These are phyloP conservation scores for Melipona quadrifasciata DNA, from an alignment of 1,140 invertebrate species.

Conservation along the genomic window DNA sequence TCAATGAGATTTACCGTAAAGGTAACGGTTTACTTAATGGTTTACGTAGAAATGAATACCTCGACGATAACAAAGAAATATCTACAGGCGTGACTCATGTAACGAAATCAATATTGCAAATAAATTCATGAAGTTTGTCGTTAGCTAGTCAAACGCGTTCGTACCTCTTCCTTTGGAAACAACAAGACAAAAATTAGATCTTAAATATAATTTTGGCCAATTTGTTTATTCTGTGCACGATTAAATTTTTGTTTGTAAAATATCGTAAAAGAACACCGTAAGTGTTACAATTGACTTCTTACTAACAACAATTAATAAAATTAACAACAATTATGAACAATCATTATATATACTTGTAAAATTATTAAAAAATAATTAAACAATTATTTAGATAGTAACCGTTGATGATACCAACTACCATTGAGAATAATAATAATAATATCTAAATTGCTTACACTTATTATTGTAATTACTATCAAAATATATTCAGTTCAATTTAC, in stretches of 20 bases:
- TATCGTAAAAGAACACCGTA: background rate
- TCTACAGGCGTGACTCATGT: conserved; percentile 28
- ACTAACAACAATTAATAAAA: background rate
- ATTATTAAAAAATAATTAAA: too few relatives aligned
- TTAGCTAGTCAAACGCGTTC: background rate
- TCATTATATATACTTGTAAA: too few relatives aligned
- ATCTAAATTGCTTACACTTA: background rate
- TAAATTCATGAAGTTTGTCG: conserved; percentile 33
- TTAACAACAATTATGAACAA: too few relatives aligned
- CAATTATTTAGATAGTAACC: too few relatives aligned
- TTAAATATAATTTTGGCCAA: background rate
- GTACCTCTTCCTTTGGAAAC: background rate
- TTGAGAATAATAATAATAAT: background rate
- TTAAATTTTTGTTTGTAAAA: background rate
- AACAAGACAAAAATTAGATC: background rate
- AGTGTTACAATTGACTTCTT: background rate
- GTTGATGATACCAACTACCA: too few relatives aligned
- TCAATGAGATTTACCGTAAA: background rate
- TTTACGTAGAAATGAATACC: conserved; percentile 5
- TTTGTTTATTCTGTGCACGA: background rate
- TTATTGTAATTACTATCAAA: background rate
- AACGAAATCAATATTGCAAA: conserved; percentile 47
- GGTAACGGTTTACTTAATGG: background rate
- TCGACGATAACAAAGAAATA: conserved; percentile 7
- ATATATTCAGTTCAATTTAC: background rate